These are phyloP conservation scores for Blera fallax DNA, from an alignment of 2,888 invertebrate species.

Conservation along the genomic window DNA sequence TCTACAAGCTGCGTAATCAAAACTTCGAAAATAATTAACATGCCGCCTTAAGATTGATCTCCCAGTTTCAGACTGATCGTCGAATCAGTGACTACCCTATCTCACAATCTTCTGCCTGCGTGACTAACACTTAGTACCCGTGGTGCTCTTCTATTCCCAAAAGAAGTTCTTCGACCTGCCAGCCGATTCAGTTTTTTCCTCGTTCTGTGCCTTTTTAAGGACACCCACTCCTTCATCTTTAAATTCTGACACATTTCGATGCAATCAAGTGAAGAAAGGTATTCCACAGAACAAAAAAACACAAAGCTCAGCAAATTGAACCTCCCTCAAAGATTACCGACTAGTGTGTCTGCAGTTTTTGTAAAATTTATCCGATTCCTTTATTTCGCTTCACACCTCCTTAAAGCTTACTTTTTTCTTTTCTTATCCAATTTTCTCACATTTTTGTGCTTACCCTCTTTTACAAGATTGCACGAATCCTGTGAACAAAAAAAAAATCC, in stretches of 20 bases:
- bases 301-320: constrained; percentile 12
- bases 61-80: too few species aligned
- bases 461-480: constrained; percentile 18
- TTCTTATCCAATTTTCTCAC: constrained; percentile 16
- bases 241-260: constrained; percentile 8
- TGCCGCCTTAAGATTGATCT: too few species aligned
- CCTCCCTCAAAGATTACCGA: not conserved
- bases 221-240: not conserved
- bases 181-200: too few species aligned
- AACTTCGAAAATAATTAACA: too few species aligned
- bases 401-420: not conserved
- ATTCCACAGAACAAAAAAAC: constrained; percentile 1
- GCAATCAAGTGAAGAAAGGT: constrained; percentile 28
- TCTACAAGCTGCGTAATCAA: too few species aligned
- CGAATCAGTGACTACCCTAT: too few species aligned
- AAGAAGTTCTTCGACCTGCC: not conserved
- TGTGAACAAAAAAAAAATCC: constrained; percentile 1
- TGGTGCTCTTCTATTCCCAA: not conserved
- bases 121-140: too few species aligned
- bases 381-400: constrained; percentile 3
- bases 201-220: not conserved
- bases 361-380: not conserved
- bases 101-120: too few species aligned
- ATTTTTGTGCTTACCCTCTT: not conserved
- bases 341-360: constrained; percentile 6